phyloP scores from a whole-genome alignment of 2,797 vertebrate genomes.

The Premnoplex brunnescens region DNA sequence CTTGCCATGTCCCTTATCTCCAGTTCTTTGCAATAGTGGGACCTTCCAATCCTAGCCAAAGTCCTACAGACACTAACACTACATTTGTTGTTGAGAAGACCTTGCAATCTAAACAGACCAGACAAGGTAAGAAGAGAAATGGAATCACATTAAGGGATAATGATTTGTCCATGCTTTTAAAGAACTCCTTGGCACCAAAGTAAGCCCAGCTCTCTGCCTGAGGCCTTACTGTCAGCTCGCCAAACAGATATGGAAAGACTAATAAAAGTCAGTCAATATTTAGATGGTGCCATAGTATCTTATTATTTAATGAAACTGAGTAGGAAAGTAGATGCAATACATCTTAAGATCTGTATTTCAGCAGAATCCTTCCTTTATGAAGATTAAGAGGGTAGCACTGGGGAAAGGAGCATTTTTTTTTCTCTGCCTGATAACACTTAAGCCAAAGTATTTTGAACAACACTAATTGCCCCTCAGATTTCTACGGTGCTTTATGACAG shows the following conservation, averaged over 20 bases:
- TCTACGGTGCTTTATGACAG: neutral
- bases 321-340: neutral
- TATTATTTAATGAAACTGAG: conserved; percentile 62
- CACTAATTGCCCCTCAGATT: neutral
- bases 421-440: conserved; percentile 8
- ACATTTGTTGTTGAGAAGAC: conserved; percentile 24
- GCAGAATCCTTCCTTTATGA: conserved; percentile 34
- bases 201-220: conserved; percentile 10
- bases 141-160: conserved; percentile 58
- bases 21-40: neutral
- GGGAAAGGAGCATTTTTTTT: conserved; percentile 27
- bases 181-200: conserved; percentile 50
- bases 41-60: neutral
- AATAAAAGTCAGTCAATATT: conserved; percentile 65
- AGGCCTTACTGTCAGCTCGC: conserved; percentile 33
- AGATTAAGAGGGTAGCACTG: conserved; percentile 29
- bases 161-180: conserved; percentile 56
- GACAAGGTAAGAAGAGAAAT: conserved; percentile 51
- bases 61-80: neutral
- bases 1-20: neutral
- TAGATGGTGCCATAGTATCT: conserved; percentile 53
- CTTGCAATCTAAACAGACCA: conserved; percentile 47
- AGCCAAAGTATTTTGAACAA: conserved; percentile 28
- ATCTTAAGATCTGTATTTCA: conserved; percentile 42
- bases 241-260: conserved; percentile 60